phyloP scores from a whole-genome alignment of 2,797 vertebrate species.

The Thamnophis elegans region DNA sequence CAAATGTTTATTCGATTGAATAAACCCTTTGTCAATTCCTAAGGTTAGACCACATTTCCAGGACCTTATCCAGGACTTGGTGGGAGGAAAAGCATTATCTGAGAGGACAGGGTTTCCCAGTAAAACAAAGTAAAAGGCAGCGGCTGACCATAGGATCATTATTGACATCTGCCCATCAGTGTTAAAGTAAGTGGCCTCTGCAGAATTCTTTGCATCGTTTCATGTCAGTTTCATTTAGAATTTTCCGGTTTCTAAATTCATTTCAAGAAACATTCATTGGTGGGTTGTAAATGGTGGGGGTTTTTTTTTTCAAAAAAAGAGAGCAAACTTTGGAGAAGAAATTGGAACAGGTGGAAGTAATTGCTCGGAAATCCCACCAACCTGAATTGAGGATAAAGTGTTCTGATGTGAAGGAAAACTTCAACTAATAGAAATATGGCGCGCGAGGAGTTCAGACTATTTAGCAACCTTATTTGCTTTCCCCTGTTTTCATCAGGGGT shows the following conservation, averaged over 20 bases:
- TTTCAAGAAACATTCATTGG: neutral
- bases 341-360: neutral
- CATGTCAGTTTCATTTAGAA: neutral
- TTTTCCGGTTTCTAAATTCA: neutral
- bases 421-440: neutral
- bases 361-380: neutral
- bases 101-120: neutral
- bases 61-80: neutral
- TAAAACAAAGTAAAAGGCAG: neutral
- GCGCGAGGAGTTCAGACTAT: neutral
- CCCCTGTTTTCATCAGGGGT: neutral
- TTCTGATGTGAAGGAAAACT: neutral
- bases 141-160: neutral
- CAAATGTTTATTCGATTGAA: constrained; percentile 2
- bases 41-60: neutral
- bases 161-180: neutral
- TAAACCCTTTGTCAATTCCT: neutral
- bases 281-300: neutral
- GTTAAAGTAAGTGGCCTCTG: neutral
- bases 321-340: neutral
- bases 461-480: neutral
- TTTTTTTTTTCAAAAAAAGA: neutral
- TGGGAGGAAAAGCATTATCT: neutral
- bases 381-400: neutral
- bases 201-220: neutral